Base-by-base conservation (phyloP, 2,888 invertebrate genomes). In the Meteorus colon region DNA sequence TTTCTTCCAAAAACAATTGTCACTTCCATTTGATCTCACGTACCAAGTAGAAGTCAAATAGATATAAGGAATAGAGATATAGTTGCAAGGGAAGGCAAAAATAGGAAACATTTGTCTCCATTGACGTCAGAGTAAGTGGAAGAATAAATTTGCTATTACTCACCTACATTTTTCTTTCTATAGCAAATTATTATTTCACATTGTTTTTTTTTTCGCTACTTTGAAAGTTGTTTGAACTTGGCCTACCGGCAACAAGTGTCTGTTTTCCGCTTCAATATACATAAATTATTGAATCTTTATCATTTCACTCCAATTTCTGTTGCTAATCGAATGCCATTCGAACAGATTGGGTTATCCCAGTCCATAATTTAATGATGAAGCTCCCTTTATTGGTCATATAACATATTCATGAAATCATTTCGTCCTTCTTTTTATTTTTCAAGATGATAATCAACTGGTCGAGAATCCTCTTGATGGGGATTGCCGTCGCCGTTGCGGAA, bases 381-480 rank as follows among this genome's bases (percentile, higher is more conserved):
- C 12, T 41, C 41, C 41, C 5, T 34, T 8, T 6, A 41, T 41
- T 41, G 4, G 41, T 41, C 1, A 12, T 6, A 12, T 41, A 41
- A 12, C 0, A 41, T 24, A 45, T 48, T 27, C 29, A 68, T 68
- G 14, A 68, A n/a, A 27, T 4, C 8, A n/a, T 16, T 68, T 16
- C 5, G 3, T 1, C n/a, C n/a, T 48, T 1, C 27, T 70, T 12
- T 10, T 59, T 37, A 8, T 55, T 4, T 69, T 77, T 69, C 19
- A 79, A 87, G 87, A 87, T 87, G 87, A 79, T 78, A 79, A 74
- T 71, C 70, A 76, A 78, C 48, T 84, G 84, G 82, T 79, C 82
- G 69, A 82, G 82, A 79, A 73, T 87, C 37, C 34, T 86, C 51
- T 74, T 82, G 45, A 70, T 89, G 24, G 81, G 85, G 76, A 80